Percentiles rank a stretch among this genome's conserved stretches.
phyloP scores from a whole-genome alignment of 2,113 vertebrate species.

The Setophaga kirtlandii region DNA sequence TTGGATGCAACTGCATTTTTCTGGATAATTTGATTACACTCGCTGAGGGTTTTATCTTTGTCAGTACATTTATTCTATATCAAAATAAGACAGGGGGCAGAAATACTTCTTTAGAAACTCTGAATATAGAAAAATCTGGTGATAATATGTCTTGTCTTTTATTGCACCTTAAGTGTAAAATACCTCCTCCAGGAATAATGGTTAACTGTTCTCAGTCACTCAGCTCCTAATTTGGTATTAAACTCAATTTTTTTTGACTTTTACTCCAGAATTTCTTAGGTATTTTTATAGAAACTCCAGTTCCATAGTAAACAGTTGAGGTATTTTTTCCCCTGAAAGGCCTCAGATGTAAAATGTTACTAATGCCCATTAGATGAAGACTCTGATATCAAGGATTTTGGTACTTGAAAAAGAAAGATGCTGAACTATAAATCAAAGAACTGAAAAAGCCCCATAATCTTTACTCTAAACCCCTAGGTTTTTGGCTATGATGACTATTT shows the following conservation, averaged over 20 bases:
- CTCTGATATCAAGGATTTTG: neutral
- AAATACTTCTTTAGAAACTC: neutral
- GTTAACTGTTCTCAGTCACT: neutral
- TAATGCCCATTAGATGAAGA: neutral
- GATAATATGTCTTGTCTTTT: neutral
- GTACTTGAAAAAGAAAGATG: neutral
- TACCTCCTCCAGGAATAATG: neutral
- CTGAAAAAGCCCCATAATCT: accelerated
- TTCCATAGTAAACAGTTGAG: neutral
- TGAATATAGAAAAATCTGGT: neutral
- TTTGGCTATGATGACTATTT: neutral
- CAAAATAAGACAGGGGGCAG: neutral
- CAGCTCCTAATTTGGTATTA: neutral
- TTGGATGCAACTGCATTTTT: neutral
- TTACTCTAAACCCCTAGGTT: neutral
- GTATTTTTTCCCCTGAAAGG: neutral
- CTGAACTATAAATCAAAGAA: neutral
- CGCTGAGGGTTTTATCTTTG: neutral
- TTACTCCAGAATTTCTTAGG: neutral
- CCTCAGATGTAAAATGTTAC: neutral
- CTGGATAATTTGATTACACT: neutral
- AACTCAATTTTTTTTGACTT: neutral
- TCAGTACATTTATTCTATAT: neutral
- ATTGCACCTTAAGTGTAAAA: neutral
- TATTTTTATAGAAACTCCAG: neutral